phyloP scores from a whole-genome alignment of 2,113 vertebrate species.

The Mionectes macconnelli region DNA sequence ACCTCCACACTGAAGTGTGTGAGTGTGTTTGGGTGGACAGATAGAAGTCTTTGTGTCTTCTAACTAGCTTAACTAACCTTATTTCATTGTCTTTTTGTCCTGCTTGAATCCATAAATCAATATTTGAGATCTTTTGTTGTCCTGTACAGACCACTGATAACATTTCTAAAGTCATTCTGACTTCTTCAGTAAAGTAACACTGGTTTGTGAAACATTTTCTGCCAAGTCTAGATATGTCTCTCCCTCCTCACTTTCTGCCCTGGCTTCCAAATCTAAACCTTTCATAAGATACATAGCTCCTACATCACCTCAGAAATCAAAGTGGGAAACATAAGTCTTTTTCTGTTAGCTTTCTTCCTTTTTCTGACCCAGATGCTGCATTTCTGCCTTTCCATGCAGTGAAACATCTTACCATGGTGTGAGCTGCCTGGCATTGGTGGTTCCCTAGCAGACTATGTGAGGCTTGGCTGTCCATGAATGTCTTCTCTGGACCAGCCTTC shows the following conservation, averaged over 20 bases:
- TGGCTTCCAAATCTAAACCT: neutral
- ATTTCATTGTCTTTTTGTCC: neutral
- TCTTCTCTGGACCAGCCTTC: neutral
- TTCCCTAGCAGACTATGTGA: neutral
- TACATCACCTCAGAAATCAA: neutral
- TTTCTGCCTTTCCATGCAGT: neutral
- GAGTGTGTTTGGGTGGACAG: neutral
- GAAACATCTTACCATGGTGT: neutral
- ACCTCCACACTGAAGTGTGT: neutral
- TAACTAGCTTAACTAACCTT: conserved; percentile 19
- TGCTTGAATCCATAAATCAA: neutral
- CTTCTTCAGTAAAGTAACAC: neutral
- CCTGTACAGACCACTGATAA: neutral
- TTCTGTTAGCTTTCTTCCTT: neutral
- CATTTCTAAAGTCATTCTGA: neutral
- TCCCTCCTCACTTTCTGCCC: conserved; percentile 14
- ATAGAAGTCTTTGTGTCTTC: neutral
- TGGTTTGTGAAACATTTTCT: conserved; percentile 7
- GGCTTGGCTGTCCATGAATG: neutral
- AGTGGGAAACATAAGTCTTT: neutral
- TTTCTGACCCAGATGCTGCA: neutral
- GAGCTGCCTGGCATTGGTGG: neutral
- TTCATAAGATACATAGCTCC: neutral
- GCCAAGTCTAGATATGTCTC: conserved; percentile 18
- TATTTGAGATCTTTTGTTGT: neutral